Evolutionary conservation across 2,797 vertebrate genomes (phyloP).

Genomic region (Microchirus variegatus): DNA sequence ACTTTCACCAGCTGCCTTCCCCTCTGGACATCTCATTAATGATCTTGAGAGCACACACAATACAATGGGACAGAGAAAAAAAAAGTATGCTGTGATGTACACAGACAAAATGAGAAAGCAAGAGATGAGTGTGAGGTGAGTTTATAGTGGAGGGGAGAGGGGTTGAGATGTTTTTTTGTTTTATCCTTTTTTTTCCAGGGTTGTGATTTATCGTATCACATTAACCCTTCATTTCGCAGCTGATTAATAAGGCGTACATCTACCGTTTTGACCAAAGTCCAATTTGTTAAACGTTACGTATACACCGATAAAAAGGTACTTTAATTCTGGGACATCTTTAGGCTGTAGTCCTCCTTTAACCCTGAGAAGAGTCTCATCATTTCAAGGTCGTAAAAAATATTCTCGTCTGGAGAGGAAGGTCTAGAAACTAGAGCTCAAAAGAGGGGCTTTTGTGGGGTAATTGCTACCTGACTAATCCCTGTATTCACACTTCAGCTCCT

Average conservation of each 20-base stretch:
- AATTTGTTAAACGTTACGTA: too few species aligned
- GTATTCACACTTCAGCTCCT: slow-evolving; percentile 30
- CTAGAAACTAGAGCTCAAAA: slow-evolving; percentile 73
- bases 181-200: slow-evolving; percentile 30
- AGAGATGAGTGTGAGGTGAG: slow-evolving; percentile 18
- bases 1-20: slow-evolving; percentile 72
- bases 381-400: slow-evolving; percentile 66
- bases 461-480: slow-evolving; percentile 69
- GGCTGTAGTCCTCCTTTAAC: slow-evolving; percentile 45
- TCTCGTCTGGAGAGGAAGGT: slow-evolving; percentile 64
- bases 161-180: slow-evolving; percentile 12
- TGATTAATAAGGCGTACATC: too few species aligned
- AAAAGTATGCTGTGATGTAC: slow-evolving; percentile 29
- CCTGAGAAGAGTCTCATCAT: slow-evolving; percentile 55
- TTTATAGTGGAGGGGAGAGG: not conserved
- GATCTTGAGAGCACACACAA: slow-evolving; percentile 57
- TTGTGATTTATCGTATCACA: slow-evolving; percentile 47
- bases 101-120: slow-evolving; percentile 51
- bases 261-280: too few species aligned
- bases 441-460: slow-evolving; percentile 61
- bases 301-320: slow-evolving; percentile 13
- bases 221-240: slow-evolving; percentile 25
- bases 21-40: slow-evolving; percentile 72
- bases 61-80: slow-evolving; percentile 52
- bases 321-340: slow-evolving; percentile 38